Evolutionary conservation across 2,113 vertebrate species (phyloP), one percentile per base, ranked within the genome.

Genomic region (Python bivittatus): DNA sequence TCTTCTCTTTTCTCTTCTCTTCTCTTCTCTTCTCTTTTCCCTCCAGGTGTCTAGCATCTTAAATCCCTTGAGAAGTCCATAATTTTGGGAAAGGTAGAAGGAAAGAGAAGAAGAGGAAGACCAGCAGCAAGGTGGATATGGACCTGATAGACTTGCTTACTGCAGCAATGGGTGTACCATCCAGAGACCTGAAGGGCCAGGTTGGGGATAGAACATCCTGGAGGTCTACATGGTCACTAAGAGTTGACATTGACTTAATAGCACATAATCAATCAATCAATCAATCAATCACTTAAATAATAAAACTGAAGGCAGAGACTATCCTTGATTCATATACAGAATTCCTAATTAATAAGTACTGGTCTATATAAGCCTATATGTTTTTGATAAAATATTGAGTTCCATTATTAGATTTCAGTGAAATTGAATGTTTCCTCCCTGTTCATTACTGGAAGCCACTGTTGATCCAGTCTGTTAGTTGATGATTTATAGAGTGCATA

Each of bases 401-500:
- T 96, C 56, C 84, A 92, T 91, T 12, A 58, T 13, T 6, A 94
- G 4, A 29, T 53, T 92, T 96, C 61, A 92, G 27, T 57, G 56
- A 96, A 29, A n/a, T 89, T 94, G 61, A 94, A 86, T 87, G 27
- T 0, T 5, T 93, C 91, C 64, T 87, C 44, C 23, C 15, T 0
- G 2, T 10, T 7, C 29, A 90, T 10, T 89, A 90, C 88, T 33
- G 92, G 87, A 52, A 95, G 61, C 29, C 91, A 94, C 92, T 86
- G 91, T 84, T 96, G 96, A 96, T 95, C 88, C 85, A 93, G 58
- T 92, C 79, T 93, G 92, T 85, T 96, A 95, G 88, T 8, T 83
- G 95, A 72, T 92, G 91, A 96, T 92, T 96, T 94, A 95, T 88
- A 94, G 88, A 94, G n/a, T 54, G 72, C 38, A 96, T 83, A 95